Evolutionary conservation across 2,113 vertebrate species (phyloP), one percentile per base, ranked within the genome.

Genomic region (Hippocampus guttulatus): DNA sequence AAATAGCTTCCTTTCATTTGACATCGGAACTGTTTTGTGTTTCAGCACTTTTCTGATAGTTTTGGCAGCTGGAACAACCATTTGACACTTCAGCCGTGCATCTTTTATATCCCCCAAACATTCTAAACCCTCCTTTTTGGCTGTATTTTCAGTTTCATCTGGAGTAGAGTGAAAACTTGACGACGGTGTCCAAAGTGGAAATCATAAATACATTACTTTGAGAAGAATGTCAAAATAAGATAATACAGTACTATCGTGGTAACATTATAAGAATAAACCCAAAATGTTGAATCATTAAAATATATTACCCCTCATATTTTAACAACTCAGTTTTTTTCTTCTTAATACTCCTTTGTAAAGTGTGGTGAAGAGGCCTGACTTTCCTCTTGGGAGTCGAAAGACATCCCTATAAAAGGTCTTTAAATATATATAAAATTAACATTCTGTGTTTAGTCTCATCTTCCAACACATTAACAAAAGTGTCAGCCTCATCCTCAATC

Each of bases 11-110:
- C 67, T 67, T 77, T 82, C 74, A 73, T 73, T 73, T 83, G 80
- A 82, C 80, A 83, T 76, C 65, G 33, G 55, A 80, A 81, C 77
- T 78, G 81, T 85, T 86, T 88, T 73, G 75, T 76, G 69, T 86
- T 87, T 90, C 84, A 90, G 86, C 86, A 86, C 71, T 87, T 89
- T 86, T 81, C n/a, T 75, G 72, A 82, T 84, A 75, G 65, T 83
- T 86, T 75, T 79, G 73, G 75, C 79, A 78, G 81, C 70, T 6
- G 30, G 14, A 80, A 67, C 76, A 75, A 67, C 61, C 25, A 14
- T 62, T 77, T n/a, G 62, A 79, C 9, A 16, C 40, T 43, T 16
- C n/a, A 60, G 18, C 63, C 12, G 18, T 69, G 70, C 52, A 43
- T 55, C 27, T 52, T 72, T 73, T 1, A 14, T 6, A 60, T 70